Base-by-base conservation (phyloP, 2,888 invertebrate genomes). In the Phlogophora meticulosa region DNA sequence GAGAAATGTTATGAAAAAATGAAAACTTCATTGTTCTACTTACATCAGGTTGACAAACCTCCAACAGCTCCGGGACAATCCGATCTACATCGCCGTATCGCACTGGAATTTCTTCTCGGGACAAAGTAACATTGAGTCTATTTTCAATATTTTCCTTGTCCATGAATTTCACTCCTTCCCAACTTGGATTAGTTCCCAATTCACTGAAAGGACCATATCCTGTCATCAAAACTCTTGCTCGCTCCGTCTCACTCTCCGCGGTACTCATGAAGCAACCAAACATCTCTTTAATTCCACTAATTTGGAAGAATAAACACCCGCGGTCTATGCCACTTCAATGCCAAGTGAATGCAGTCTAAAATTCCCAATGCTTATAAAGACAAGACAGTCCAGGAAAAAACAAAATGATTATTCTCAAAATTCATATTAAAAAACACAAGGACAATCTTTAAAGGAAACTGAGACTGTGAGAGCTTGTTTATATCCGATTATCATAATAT, bases 201-300 rank as follows among this genome's bases (percentile, higher is more conserved):
- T 92, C 93, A 9, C 94, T 90, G 91, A 98, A 98, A 4, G 98
- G 98, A 0, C 98, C 98, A 92, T 98, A 98, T 10, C 98, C 98
- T 73, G 97, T 97, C 11, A 98, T 95, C 45, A 97, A 82, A 51
- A 97, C 93, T n/a, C 40, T 40, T n/a, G 15, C n/a, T n/a, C 40
- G 40, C 15, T n/a, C 28, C 5, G 28, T 28, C 28, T 28, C 5
- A 28, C 28, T 28, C 28, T 28, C 5, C 5, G 2, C 4, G 28
- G 28, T 4, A 28, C 5, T 28, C 5, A 28, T 4, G 5, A 28
- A 28, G 28, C 28, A 28, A 28, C 28, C 28, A 5, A 28, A 28
- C 28, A 28, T 28, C 28, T 28, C 28, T 2, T 28, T 28, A 5
- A 28, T 5, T 28, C 5, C 5, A 28, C 28, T 2, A 28, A 28